Evolutionary conservation across 2,113 vertebrate species (phyloP).

Genomic region (Sitta europaea): DNA sequence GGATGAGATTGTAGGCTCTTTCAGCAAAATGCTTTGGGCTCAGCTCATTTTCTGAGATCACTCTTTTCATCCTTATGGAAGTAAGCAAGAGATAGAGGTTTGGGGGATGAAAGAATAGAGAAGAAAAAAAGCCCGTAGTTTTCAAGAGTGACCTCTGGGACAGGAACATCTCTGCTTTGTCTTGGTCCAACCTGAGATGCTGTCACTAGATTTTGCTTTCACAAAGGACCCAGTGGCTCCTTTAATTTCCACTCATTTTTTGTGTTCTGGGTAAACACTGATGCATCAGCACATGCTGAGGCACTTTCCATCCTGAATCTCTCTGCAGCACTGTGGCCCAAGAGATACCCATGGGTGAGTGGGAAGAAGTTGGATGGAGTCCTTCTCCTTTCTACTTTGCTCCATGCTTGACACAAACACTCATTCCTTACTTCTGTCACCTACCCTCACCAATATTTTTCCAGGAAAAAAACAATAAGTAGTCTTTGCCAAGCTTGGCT

Average conservation of each 20-base stretch:
- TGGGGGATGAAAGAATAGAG: background rate
- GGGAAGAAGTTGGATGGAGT: background rate
- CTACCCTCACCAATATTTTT: background rate
- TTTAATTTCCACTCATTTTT: background rate
- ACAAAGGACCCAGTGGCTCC: accelerated
- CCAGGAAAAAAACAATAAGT: background rate
- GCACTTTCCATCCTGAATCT: background rate
- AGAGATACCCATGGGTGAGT: background rate
- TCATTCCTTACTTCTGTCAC: background rate
- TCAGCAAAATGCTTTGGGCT: background rate
- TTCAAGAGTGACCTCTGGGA: background rate
- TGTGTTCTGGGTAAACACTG: background rate
- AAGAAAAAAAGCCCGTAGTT: background rate
- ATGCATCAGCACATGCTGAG: background rate
- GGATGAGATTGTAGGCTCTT: background rate
- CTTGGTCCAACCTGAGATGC: background rate
- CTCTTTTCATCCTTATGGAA: background rate
- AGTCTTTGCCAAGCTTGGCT: background rate
- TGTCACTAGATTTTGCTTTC: background rate
- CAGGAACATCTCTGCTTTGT: background rate
- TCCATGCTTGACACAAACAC: accelerated
- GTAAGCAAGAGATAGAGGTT: background rate
- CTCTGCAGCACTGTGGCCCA: background rate
- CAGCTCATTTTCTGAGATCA: background rate
- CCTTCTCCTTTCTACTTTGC: background rate